These are phyloP conservation scores for Eilema sororculum DNA, from an alignment of 2,888 invertebrate species.

Conservation along the genomic window DNA sequence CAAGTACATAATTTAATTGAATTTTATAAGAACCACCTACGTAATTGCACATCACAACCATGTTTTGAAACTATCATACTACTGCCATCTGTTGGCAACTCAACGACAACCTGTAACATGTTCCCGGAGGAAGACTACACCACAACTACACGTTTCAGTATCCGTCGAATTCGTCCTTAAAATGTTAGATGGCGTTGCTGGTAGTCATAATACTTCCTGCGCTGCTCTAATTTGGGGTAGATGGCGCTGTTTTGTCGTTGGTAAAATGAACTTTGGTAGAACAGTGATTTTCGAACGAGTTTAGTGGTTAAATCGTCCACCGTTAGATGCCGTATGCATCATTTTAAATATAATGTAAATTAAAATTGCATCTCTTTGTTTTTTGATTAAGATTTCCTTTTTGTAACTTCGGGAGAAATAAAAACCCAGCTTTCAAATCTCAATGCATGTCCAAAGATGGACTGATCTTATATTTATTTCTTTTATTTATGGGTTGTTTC, in stretches of 20 bases:
- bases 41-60: slow-evolving; percentile 65
- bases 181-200: slow-evolving; percentile 43
- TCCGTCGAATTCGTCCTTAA: slow-evolving; percentile 1
- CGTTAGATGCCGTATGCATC: slow-evolving; percentile 57
- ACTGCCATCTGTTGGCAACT: slow-evolving; percentile 70
- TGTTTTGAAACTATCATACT: slow-evolving; percentile 47
- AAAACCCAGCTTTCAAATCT: too few relatives aligned
- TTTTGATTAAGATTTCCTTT: not conserved
- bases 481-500: too few relatives aligned
- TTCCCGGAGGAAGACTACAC: slow-evolving; percentile 46
- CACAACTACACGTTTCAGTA: slow-evolving; percentile 31
- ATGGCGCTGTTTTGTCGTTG: slow-evolving; percentile 48
- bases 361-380: slow-evolving; percentile 58
- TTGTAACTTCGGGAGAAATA: too few relatives aligned
- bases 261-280: slow-evolving; percentile 16
- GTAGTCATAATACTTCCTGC: slow-evolving; percentile 7
- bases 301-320: slow-evolving; percentile 45
- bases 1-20: slow-evolving; percentile 12
- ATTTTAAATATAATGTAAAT: slow-evolving; percentile 12
- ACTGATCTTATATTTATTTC: not conserved
- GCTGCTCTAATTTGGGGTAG: slow-evolving; percentile 33
- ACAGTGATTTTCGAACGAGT: slow-evolving; percentile 10
- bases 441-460: not conserved
- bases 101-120: slow-evolving; percentile 37
- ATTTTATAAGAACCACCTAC: slow-evolving; percentile 35